Evolutionary conservation across 1,140 invertebrate genomes (phyloP).

Genomic region (Leptinotarsa lineolata): DNA sequence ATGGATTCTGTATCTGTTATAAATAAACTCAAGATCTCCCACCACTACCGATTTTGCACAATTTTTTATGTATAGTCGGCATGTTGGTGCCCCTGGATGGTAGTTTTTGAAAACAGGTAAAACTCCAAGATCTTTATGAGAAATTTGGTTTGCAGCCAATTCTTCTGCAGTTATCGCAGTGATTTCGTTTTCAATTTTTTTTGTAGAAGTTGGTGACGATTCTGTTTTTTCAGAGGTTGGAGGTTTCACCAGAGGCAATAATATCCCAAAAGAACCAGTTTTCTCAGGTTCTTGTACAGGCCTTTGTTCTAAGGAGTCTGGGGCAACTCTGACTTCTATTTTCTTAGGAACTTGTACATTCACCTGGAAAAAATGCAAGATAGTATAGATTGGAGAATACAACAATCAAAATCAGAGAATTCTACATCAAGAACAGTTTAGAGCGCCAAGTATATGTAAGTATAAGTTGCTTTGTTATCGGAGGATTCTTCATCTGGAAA

Average conservation of each 20-base stretch:
- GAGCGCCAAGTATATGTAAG: too few relatives aligned
- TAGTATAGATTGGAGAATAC: too few relatives aligned
- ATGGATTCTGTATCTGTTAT: slow-evolving; percentile 62
- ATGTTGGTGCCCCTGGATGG: slow-evolving; percentile 76
- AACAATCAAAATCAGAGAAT: too few relatives aligned
- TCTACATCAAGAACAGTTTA: too few relatives aligned
- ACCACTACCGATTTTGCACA: slow-evolving; percentile 78
- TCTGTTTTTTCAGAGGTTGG: slow-evolving; percentile 40
- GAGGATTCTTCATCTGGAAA: too few relatives aligned
- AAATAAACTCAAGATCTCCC: slow-evolving; percentile 80
- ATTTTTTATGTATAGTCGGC: slow-evolving; percentile 92
- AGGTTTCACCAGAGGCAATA: slow-evolving; percentile 51
- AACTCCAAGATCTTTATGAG: slow-evolving; percentile 74
- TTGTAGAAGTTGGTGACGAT: slow-evolving; percentile 40
- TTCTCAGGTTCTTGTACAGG: slow-evolving; percentile 46
- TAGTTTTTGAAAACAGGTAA: slow-evolving; percentile 88
- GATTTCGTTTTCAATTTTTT: slow-evolving; percentile 50
- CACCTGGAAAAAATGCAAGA: slow-evolving; percentile 36
- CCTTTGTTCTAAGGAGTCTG: slow-evolving; percentile 45
- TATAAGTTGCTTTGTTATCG: too few relatives aligned
- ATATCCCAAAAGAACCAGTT: slow-evolving; percentile 50
- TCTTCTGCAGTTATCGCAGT: slow-evolving; percentile 55
- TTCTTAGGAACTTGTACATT: slow-evolving; percentile 62
- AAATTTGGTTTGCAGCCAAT: slow-evolving; percentile 70
- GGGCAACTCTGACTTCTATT: slow-evolving; percentile 67